Evolutionary conservation across 2,113 vertebrate genomes (phyloP), one percentile per base, ranked within the genome.

Genomic region (Etheostoma cragini): DNA sequence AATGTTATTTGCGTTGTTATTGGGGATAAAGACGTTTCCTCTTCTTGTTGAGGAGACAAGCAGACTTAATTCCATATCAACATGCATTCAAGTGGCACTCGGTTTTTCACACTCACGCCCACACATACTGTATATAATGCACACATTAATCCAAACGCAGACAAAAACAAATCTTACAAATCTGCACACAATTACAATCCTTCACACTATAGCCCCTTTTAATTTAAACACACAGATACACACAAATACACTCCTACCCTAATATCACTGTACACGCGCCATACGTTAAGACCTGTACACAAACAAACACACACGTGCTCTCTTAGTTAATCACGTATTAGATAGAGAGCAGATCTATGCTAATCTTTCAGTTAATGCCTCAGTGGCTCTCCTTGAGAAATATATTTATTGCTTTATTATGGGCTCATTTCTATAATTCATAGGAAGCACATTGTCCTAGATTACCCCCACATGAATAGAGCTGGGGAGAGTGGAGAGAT

Each of bases 401-500:
- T 86, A 92, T 93, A 90, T 92, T 90, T 90, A 91, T 92, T 63
- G 77, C 86, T 84, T 86, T 87, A 89, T 92, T 91, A 90, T 87
- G 81, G 76, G 21, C 81, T 84, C 11, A 54, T 92, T 91, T 93
- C 82, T 89, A 88, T 91, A 88, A 92, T 88, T 91, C 88, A 91
- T 85, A 88, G 76, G 65, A 86, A 65, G 77, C 85, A 12, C 10
- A 53, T 22, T 30, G 42, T 84, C 79, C 72, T 82, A 52, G 46
- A 88, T 90, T 87, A 88, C 78, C 72, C 81, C 87, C 86, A 78
- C 88, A 91, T 90, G 87, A 92, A 88, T 90, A 82, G 82, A 87
- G 60, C 65, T 6, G 16, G 54, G 65, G 47, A 80, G 74, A 80
- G 80, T 35, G 71, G 68, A 72, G 76, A 73, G 80, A 83, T 65